Base-by-base conservation (phyloP, 2,888 invertebrate genomes). In the Lingula anatina region DNA sequence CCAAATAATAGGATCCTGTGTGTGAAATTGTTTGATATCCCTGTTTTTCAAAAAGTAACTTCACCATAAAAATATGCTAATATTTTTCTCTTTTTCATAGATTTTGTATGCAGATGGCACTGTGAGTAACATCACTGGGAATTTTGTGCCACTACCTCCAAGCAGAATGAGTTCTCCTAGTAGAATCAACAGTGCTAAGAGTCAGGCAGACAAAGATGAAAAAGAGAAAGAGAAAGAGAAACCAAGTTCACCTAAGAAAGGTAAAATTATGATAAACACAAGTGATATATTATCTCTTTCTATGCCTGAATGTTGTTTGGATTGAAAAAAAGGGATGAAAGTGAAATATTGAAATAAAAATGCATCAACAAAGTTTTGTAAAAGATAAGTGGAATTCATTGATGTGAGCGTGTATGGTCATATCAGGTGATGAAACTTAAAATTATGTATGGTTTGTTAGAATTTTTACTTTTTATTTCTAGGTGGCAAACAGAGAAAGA, bases 71-170 rank as follows among this genome's bases (percentile, higher is more conserved):
- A 31, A 15, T 31, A 31, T 31, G 15, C 9, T 31, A 12, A 31
- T 31, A 31, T 31, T 15, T 9, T 31, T 15, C 9, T 15, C 15
- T 15, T 12, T 31, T 39, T 39, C 7, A 39, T 46, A 68, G 68
- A 64, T 72, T 1, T 58, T 75, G 40, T 71, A 70, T 60, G 66
- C 72, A 26, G 73, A 75, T 61, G 73, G 76, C 3, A 68, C 68
- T 24, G 66, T 75, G 9, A 68, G 68, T 49, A 54, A 60, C 3
- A 64, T 66, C 53, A 65, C 62, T 21, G 68, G 66, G 9, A 53
- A 54, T 23, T 64, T 63, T 18, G 15, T 26, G 9, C 24, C 46
- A 12, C 20, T 26, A 28, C 40, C 49, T 24, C 59, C 59, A 42
- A 55, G 63, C 15, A 47, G 57, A 5, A 58, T 55, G 35, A 42